These are phyloP conservation scores for Nomada ruficornis DNA, from an alignment of 2,888 invertebrate species.

Conservation along the genomic window DNA sequence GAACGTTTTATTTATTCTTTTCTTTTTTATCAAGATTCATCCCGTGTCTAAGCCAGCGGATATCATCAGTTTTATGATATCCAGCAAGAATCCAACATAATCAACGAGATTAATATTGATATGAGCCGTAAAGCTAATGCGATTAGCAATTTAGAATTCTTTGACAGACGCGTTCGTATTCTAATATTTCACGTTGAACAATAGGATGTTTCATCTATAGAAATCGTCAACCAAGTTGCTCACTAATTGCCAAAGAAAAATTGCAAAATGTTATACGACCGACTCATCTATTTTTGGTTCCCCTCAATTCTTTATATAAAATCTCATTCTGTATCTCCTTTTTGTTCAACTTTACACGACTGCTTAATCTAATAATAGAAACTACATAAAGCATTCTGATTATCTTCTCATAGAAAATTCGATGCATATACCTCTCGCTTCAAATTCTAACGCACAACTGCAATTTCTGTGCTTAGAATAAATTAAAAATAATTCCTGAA, in stretches of 20 bases:
- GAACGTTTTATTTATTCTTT: neutral
- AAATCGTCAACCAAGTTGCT: neutral
- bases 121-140: neutral
- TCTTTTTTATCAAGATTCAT: neutral
- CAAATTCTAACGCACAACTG: too few species aligned
- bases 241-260: neutral
- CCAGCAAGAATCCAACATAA: neutral
- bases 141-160: neutral
- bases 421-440: too few species aligned
- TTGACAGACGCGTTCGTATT: neutral
- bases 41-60: neutral
- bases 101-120: slow-evolving; percentile 1
- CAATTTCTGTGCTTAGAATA: too few species aligned
- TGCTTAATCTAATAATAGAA: too few species aligned
- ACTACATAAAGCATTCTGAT: too few species aligned
- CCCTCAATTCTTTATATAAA: neutral
- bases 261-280: neutral
- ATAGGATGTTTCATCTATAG: neutral
- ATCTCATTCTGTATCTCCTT: too few species aligned
- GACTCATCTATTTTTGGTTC: neutral
- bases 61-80: neutral
- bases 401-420: too few species aligned
- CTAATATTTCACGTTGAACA: neutral
- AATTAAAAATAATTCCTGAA: too few species aligned
- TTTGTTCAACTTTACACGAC: too few species aligned